Conservation (phyloP, 2,888 invertebrate genomes). For the Rotaria sp. region DNA sequence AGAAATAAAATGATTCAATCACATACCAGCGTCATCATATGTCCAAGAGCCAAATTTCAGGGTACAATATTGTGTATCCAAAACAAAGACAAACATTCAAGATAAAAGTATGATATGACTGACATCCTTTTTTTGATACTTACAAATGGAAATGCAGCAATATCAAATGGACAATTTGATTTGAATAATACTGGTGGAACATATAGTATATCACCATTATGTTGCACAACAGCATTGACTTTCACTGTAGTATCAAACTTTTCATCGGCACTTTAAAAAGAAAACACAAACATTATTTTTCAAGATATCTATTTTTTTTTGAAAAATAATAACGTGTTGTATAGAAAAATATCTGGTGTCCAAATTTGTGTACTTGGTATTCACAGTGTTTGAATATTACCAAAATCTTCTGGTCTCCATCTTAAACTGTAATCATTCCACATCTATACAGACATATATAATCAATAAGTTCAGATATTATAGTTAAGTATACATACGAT, state of each 20-base stretch:
- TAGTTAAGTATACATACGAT: background rate
- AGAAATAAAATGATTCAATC: too few relatives aligned
- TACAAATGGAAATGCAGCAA: conserved; percentile 87
- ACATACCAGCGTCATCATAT: background rate
- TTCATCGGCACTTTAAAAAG: conserved; percentile 81
- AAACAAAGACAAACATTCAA: background rate
- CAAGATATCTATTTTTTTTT: too few relatives aligned
- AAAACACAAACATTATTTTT: conserved; percentile 19
- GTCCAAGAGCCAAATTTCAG: conserved; percentile 37
- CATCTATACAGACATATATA: background rate
- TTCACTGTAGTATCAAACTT: conserved; percentile 97
- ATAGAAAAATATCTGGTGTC: conserved; percentile 34
- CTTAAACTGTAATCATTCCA: conserved; percentile 38
- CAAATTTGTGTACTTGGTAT: conserved; percentile 32
- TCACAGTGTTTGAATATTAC: conserved; percentile 31
- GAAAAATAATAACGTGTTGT: background rate
- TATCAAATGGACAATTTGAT: conserved; percentile 96
- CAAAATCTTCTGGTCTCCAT: conserved; percentile 37
- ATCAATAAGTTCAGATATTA: background rate
- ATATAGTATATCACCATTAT: conserved; percentile 87
- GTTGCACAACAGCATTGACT: conserved; percentile 89
- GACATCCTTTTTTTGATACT: background rate
- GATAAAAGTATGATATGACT: background rate
- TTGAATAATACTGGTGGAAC: conserved; percentile 97
- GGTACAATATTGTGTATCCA: conserved; percentile 34